Evolutionary conservation across 2,888 invertebrate genomes (phyloP).

Genomic region (Muscina levida): DNA sequence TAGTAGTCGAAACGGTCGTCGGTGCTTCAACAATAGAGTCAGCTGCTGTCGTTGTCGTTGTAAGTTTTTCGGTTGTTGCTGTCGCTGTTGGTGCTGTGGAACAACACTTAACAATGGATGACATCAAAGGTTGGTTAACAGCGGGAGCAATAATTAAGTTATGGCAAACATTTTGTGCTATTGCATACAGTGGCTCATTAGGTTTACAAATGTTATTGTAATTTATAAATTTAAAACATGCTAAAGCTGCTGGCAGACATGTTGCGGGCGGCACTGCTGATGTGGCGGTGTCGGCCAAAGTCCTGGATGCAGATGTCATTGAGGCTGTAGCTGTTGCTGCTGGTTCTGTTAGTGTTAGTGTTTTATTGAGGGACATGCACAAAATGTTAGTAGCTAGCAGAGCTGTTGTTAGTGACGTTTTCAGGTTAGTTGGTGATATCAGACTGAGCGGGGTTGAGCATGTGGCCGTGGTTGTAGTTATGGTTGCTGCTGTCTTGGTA

Average conservation of each 20-base stretch:
- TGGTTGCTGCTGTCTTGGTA: constrained; percentile 60
- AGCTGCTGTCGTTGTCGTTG: constrained; percentile 45
- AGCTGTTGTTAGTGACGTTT: constrained; percentile 50
- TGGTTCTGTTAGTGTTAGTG: constrained; percentile 54
- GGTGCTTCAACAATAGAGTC: constrained; percentile 44
- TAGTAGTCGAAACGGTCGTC: constrained; percentile 50
- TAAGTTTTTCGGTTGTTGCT: constrained; percentile 8
- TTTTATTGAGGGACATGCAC: constrained; percentile 51
- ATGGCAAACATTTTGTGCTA: constrained; percentile 77
- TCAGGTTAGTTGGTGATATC: constrained; percentile 63
- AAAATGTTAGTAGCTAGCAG: constrained; percentile 60
- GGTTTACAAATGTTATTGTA: constrained; percentile 67
- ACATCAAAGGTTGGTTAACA: constrained; percentile 74
- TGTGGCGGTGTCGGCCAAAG: neutral
- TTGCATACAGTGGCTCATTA: constrained; percentile 77
- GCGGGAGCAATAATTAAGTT: constrained; percentile 74
- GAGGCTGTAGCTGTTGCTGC: constrained; percentile 41
- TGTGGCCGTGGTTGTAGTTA: constrained; percentile 47
- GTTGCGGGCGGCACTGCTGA: constrained; percentile 10
- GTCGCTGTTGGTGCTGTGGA: constrained; percentile 59
- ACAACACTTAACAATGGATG: constrained; percentile 70
- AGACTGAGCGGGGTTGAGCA: constrained; percentile 68
- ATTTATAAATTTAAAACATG: constrained; percentile 62
- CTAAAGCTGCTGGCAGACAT: constrained; percentile 31
- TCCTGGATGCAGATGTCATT: neutral